Evolutionary conservation across 2,797 vertebrate genomes (phyloP), one percentile per base, ranked within the genome.

Genomic region (Centroberyx gerrardi): DNA sequence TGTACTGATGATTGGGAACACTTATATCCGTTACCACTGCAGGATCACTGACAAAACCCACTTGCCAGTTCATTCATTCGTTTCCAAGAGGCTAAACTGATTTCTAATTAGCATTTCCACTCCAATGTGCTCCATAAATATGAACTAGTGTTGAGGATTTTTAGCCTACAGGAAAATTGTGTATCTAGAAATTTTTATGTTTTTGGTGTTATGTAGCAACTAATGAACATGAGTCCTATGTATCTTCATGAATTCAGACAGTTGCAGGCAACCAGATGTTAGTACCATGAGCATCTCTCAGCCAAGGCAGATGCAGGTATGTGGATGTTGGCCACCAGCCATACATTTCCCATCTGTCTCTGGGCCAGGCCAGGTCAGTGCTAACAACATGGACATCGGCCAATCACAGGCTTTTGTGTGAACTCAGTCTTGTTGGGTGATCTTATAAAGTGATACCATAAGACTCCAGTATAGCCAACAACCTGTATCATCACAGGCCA

Each of bases 281-380:
- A 22, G 2, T 42, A 22, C 63, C 8, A 10, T 62, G 31, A 29
- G 54, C 46, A 48, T 44, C 42, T 58, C 48, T 62, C 14, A 27
- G 55, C 38, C 27, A 68, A 59, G 49, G 67, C 28, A 64, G 62
- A 85, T 62, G 73, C 46, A 72, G 60, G 31, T 76, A 29, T 66
- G 59, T 65, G 59, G 53, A 33, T 63, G 74, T 68, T 62, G 65
- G 52, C 71, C 62, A 15, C 62, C 46, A 49, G 18, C 55, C 28
- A 27, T 18, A 49, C 28, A 54, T 69, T 69, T 71, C 56, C 40
- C 71, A 78, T 80, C 64, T 68, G 78, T 72, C 71, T 75, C 53
- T 33, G 29, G 18, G 51, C 17, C 49, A 27, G 17, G 49, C 58
- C 62, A 58, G 53, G 52, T 67, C 64, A 61, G 59, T 48, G 15